phyloP scores from a whole-genome alignment of 2,113 vertebrate genomes.

The Cygnus buccinator region DNA sequence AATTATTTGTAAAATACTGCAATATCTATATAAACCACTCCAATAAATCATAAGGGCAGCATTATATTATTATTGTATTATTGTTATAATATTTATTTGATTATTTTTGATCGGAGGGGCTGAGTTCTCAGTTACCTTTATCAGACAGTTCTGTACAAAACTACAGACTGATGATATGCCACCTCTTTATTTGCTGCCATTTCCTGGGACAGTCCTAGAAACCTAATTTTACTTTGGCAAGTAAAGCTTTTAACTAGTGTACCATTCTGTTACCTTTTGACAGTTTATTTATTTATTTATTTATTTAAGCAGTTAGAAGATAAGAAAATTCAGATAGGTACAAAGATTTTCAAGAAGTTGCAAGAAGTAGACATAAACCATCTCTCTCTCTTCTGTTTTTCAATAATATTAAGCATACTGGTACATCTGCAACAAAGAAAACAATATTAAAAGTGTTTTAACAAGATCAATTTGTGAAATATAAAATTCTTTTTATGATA shows the following conservation, averaged over 20 bases:
- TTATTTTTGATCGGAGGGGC: accelerated
- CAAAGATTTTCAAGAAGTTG: neutral
- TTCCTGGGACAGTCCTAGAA: neutral
- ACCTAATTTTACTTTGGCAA: neutral
- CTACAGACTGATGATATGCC: accelerated
- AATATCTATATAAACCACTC: neutral
- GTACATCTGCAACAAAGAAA: neutral
- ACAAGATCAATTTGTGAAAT: neutral
- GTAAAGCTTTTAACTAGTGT: neutral
- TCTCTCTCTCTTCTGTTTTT: neutral
- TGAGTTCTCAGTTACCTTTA: neutral
- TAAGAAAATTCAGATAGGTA: neutral
- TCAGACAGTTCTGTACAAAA: neutral
- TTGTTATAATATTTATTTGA: neutral
- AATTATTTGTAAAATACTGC: neutral
- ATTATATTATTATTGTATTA: neutral
- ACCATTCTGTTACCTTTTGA: neutral
- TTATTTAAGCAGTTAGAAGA: neutral
- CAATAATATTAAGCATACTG: neutral
- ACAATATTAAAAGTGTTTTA: neutral
- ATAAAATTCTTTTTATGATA: neutral
- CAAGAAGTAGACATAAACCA: neutral
- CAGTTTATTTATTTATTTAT: neutral
- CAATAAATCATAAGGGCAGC: neutral
- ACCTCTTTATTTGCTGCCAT: neutral